Evolutionary conservation across 2,797 vertebrate species (phyloP), one percentile per base, ranked within the genome.

Genomic region (Sebastes steindachneri): DNA sequence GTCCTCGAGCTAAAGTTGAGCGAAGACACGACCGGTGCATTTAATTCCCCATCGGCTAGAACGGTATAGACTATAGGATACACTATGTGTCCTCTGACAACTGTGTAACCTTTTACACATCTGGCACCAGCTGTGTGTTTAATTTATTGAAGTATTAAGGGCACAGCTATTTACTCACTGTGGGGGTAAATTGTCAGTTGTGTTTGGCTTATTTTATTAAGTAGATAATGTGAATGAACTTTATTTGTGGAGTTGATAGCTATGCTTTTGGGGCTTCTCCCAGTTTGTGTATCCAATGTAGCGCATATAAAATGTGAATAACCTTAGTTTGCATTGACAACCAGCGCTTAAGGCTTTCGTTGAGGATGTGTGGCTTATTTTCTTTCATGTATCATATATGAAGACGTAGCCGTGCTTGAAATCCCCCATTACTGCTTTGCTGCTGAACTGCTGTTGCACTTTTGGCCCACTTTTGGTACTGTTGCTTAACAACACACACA

Each of bases 1-100:
- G 81, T 83, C 89, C 86, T 84, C 48, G 12, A 91, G 89, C 90
- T 66, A 76, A 68, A 75, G 33, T 57, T 82, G 45, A 80, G 70
- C 66, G 62, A 55, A 83, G 57, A 79, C 67, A 37, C 76, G 76
- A 66, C 54, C 67, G 45, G 60, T 55, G 59, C 45, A 74, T 85
- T 90, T 67, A 14, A 79, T 66, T 12, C 41, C 80, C 82, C 82
- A 7, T 9, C 7, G 48, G 83, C 78, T 73, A 55, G 35, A 59
- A 11, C 69, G 15, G 12, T 74, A 65, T 62, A 66, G 62, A 70
- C 80, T 86, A 68, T 87, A 88, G 84, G 29, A 86, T 74, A 76
- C 35, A 70, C 63, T 53, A 8, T 63, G 19, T 80, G 77, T 79
- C 76, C 78, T 87, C 70, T 84, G 64, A 65, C 85, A 57, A 53